Percentiles rank a stretch among this genome's conserved stretches.
Evolutionary conservation across 2,888 invertebrate genomes (phyloP).

Genomic region (Andricus quercusramuli): DNA sequence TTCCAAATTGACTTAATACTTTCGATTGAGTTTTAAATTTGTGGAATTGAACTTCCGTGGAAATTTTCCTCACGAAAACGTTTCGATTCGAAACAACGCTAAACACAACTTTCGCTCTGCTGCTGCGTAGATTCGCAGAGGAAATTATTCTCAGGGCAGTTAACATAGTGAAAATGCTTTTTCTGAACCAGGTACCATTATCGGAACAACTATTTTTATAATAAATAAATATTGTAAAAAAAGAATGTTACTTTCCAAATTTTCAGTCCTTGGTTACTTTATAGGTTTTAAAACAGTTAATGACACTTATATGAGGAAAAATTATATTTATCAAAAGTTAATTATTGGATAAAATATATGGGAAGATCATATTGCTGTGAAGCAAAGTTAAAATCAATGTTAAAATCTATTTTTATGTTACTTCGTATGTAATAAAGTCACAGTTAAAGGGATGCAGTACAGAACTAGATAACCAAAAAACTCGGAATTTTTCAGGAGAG

Average conservation of each 20-base stretch:
- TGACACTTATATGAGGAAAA: too few species aligned
- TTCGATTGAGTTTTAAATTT: conserved; percentile 33
- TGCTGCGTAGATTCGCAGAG: not conserved
- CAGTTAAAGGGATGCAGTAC: too few species aligned
- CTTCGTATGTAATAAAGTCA: too few species aligned
- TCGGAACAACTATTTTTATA: not conserved
- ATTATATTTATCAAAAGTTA: too few species aligned
- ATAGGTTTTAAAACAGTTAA: too few species aligned
- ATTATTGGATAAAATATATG: too few species aligned
- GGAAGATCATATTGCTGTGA: too few species aligned
- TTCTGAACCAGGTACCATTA: not conserved
- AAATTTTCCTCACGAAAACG: not conserved
- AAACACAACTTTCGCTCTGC: conserved; percentile 11
- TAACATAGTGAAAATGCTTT: conserved; percentile 42
- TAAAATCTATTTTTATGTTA: too few species aligned
- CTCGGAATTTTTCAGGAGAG: too few species aligned
- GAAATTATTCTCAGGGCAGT: conserved; percentile 16
- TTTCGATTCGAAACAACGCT: not conserved
- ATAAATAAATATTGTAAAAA: not conserved
- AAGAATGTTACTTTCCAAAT: not conserved
- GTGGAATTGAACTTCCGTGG: not conserved
- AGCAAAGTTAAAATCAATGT: too few species aligned
- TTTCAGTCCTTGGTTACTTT: too few species aligned
- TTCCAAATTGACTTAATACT: conserved; percentile 23
- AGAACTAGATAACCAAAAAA: too few species aligned